phyloP scores from a whole-genome alignment of 92 coral and sea anemone genomes.

The Galaxea fascicularis region DNA sequence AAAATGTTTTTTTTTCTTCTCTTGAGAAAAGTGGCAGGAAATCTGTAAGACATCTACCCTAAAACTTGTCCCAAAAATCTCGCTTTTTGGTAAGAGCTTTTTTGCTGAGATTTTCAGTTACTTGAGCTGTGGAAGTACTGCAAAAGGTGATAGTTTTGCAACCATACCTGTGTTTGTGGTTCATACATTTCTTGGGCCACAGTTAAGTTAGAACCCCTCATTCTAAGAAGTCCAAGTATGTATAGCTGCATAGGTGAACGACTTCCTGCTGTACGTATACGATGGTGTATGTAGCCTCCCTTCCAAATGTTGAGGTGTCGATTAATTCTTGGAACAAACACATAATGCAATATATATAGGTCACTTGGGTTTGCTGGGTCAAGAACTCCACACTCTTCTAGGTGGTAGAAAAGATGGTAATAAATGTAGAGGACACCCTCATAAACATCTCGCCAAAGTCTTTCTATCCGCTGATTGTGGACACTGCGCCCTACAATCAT shows the following conservation, averaged over 20 bases:
- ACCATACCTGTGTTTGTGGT: conserved; percentile 24
- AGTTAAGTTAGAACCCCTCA: conserved; percentile 39
- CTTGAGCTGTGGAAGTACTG: conserved; percentile 23
- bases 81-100: conserved; percentile 6
- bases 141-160: conserved; percentile 16
- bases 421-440: conserved; percentile 51
- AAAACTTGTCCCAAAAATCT: conserved; percentile 12
- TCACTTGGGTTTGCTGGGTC: conserved; percentile 44
- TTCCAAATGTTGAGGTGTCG: conserved; percentile 52
- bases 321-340: conserved; percentile 52
- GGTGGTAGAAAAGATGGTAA: conserved; percentile 54
- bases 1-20: conserved; percentile 4
- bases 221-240: conserved; percentile 50
- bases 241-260: conserved; percentile 62
- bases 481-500: conserved; percentile 47
- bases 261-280: conserved; percentile 62
- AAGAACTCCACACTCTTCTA: conserved; percentile 55
- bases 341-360: conserved; percentile 46
- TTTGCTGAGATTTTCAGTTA: conserved; percentile 19
- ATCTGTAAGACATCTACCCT: conserved; percentile 13
- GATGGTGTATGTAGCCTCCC: conserved; percentile 55
- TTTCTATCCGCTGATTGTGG: conserved; percentile 49
- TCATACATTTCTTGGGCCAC: conserved; percentile 50
- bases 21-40: conserved; percentile 26
- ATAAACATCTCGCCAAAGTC: conserved; percentile 59